Percentiles rank a stretch among this genome's conserved stretches.
Evolutionary conservation across 2,797 vertebrate genomes (phyloP).

Genomic region (Chelidonichthys spinosus): DNA sequence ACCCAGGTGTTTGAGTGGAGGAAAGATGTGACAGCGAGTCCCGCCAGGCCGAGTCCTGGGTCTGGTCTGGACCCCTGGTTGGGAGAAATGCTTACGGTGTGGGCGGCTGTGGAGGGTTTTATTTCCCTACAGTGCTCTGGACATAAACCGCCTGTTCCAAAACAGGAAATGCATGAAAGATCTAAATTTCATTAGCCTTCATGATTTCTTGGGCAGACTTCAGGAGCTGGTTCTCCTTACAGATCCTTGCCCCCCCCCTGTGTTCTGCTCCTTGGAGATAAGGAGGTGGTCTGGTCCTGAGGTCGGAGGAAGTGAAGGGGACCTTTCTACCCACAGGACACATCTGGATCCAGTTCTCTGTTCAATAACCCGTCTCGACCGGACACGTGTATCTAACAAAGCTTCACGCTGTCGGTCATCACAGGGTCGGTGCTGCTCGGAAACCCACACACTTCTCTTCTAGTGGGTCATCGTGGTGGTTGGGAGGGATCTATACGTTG

Average conservation of each 20-base stretch:
- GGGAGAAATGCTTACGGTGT: constrained; percentile 63
- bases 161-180: constrained; percentile 20
- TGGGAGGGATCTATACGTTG: no score
- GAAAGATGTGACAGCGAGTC: constrained; percentile 64
- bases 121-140: constrained; percentile 13
- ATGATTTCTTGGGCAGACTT: background rate
- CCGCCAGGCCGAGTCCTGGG: constrained; percentile 28
- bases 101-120: constrained; percentile 44
- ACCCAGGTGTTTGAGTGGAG: constrained; percentile 45
- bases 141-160: constrained; percentile 21
- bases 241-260: background rate
- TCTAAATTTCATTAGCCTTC: background rate
- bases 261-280: background rate
- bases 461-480: no score
- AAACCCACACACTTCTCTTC: no score
- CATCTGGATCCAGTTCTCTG: background rate
- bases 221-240: background rate
- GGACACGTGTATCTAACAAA: constrained; percentile 8
- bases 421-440: no score
- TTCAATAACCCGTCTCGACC: background rate
- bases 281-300: constrained; percentile 4
- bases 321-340: background rate
- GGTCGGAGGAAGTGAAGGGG: background rate
- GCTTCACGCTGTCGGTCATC: no score
- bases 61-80: constrained; percentile 35